These are phyloP conservation scores for Popillia japonica DNA, from an alignment of 1,140 invertebrate genomes.

Conservation along the genomic window DNA sequence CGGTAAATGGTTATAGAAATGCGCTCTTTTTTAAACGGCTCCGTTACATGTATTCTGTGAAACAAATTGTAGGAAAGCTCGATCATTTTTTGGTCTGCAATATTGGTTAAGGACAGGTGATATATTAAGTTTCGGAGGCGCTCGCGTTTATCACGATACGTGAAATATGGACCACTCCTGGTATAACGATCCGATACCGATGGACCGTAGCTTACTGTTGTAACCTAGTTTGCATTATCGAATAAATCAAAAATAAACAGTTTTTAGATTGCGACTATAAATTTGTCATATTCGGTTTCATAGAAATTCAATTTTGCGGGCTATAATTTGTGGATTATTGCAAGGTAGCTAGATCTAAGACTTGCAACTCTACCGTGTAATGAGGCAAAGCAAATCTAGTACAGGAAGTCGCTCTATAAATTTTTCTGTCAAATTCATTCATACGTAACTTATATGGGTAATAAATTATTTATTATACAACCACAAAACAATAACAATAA, in stretches of 20 bases:
- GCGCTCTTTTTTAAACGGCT: constrained; percentile 42
- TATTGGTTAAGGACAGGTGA: constrained; percentile 49
- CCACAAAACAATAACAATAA: neutral
- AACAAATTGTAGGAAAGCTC: constrained; percentile 48
- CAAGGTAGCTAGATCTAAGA: neutral
- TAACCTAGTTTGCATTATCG: constrained; percentile 33
- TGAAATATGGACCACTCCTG: constrained; percentile 29
- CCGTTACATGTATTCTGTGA: constrained; percentile 45
- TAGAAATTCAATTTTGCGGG: constrained; percentile 18
- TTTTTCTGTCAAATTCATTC: constrained; percentile 3
- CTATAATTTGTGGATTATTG: neutral
- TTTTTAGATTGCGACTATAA: constrained; percentile 30
- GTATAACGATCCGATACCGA: constrained; percentile 25
- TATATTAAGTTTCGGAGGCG: constrained; percentile 44
- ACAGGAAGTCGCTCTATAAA: neutral
- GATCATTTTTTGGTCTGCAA: constrained; percentile 47
- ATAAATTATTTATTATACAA: neutral
- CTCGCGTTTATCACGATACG: constrained; percentile 30
- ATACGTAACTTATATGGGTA: neutral
- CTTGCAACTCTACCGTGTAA: neutral
- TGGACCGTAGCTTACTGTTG: constrained; percentile 31
- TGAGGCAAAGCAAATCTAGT: neutral
- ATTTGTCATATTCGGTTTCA: constrained; percentile 11
- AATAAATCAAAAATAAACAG: constrained; percentile 34
- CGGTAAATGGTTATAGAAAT: constrained; percentile 45